These are phyloP conservation scores for Perca flavescens DNA, from an alignment of 2,113 vertebrate genomes.

Conservation along the genomic window DNA sequence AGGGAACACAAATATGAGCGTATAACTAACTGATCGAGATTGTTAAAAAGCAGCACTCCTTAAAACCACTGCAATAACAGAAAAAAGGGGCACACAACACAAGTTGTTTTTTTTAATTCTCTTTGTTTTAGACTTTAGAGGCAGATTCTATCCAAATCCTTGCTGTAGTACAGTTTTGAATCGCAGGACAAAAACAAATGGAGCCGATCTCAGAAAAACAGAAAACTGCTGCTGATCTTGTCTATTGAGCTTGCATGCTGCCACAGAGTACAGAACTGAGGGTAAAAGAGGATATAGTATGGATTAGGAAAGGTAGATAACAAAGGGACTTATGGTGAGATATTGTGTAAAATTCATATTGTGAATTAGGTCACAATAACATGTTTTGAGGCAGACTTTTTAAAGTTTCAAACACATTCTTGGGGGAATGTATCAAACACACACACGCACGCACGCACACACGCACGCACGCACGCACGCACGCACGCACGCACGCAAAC, in stretches of 20 bases:
- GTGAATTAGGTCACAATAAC: slow-evolving; percentile 27
- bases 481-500: slow-evolving; percentile 8
- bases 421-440: slow-evolving; percentile 6
- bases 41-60: neutral
- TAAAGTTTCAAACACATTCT: neutral
- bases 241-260: neutral
- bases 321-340: neutral
- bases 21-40: neutral
- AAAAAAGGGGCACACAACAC: neutral
- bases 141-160: neutral
- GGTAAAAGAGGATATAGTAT: neutral
- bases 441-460: neutral
- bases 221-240: neutral
- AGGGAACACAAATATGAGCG: neutral
- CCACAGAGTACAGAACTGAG: neutral
- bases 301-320: neutral
- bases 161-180: neutral
- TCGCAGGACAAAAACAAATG: neutral
- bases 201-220: neutral
- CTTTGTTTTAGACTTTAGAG: slow-evolving; percentile 9
- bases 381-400: neutral
- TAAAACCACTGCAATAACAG: neutral
- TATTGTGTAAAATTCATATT: slow-evolving; percentile 4
- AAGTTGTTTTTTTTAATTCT: slow-evolving; percentile 1
- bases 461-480: neutral